Base-by-base conservation (phyloP, 2,797 vertebrate genomes). In the Leucoraja ocellata region DNA sequence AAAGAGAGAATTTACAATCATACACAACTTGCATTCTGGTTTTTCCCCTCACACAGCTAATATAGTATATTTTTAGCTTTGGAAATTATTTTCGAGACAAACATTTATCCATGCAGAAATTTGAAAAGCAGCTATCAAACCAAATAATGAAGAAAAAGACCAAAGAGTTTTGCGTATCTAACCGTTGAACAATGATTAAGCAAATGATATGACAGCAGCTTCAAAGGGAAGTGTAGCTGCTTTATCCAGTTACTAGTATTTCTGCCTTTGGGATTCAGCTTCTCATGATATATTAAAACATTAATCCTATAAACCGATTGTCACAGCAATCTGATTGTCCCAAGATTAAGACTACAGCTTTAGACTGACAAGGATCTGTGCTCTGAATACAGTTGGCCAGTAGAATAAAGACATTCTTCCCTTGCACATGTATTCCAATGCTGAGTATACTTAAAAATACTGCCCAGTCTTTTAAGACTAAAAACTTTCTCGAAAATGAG, bases 301-400 rank as follows among this genome's bases (percentile, higher is more conserved):
- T 76, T 91, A 91, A 91, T 91, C 68, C 73, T 76, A 92, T 92
- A 74, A 76, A 92, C 71, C 90, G 90, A 92, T 92, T 92, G 90
- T 92, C 90, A 92, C 71, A 92, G 90, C 90, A 92, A 74, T 92
- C 90, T 92, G 90, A 92, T 92, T 92, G 90, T 76, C 90, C 39
- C 46, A 92, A 76, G 90, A 76, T 92, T 92, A 92, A 92, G 90
- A 92, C 73, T 46, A 92, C 36, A 28, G 68, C 54, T 92, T 92
- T 71, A 92, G 71, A 92, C 73, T 74, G 68, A 92, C 73, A 54
- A 92, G 90, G 71, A 92, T 76, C 71, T 92, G 90, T 74, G 90
- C 90, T 91, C 65, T 74, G 71, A 92, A 76, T 76, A 76, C 71
- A 92, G 71, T n/a, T 28, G 90, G 23, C 90, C 71, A 76, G 36